Conservation (phyloP, 2,797 vertebrate species). For the Cyclopterus lumpus region DNA sequence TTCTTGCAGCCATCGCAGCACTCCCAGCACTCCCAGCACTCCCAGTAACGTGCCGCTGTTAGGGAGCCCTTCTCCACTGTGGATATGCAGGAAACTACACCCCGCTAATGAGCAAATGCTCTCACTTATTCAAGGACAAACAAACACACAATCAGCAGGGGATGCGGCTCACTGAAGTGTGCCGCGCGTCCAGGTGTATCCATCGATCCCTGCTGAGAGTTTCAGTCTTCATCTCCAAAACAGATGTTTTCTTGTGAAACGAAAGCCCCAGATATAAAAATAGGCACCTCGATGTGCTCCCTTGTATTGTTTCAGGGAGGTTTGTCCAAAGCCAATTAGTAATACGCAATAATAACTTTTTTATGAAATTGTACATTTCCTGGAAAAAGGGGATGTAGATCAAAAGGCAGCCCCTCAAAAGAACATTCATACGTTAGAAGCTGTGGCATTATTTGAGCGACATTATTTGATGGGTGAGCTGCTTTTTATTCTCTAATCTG, state of each 20-base stretch:
- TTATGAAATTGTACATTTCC: not conserved
- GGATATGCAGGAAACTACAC: slow-evolving; percentile 62
- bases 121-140: slow-evolving; percentile 41
- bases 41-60: slow-evolving; percentile 43
- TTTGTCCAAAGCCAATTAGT: not conserved
- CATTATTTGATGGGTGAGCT: not conserved
- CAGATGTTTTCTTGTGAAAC: slow-evolving; percentile 34
- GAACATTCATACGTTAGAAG: not conserved
- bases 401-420: not conserved
- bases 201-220: slow-evolving; percentile 23
- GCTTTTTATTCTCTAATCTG: slow-evolving; percentile 19
- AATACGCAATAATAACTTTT: not conserved
- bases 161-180: slow-evolving; percentile 17
- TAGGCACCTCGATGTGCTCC: not conserved
- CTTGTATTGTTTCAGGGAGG: not conserved
- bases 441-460: not conserved
- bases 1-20: slow-evolving; percentile 35
- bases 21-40: slow-evolving; percentile 18
- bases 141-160: slow-evolving; percentile 48
- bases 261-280: not conserved
- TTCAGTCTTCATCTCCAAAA: slow-evolving; percentile 2
- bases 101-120: slow-evolving; percentile 57
- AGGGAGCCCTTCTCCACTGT: slow-evolving; percentile 42
- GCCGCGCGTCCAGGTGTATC: slow-evolving; percentile 58
- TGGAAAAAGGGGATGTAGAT: not conserved